phyloP scores from a whole-genome alignment of 1,140 invertebrate species.

The Drosophila watanabei region DNA sequence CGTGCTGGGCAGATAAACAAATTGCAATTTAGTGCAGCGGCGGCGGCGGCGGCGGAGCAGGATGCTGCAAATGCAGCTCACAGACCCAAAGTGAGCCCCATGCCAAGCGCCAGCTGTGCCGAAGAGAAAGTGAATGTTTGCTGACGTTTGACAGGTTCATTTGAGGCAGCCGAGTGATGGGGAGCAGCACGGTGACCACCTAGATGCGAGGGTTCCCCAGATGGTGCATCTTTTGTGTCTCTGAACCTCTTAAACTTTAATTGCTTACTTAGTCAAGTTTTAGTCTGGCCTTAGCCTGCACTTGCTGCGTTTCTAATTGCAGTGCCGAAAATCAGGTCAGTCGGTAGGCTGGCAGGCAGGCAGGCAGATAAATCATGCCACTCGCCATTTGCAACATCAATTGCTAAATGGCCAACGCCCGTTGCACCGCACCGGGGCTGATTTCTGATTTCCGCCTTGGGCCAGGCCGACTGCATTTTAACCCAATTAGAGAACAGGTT shows the following conservation, averaged over 20 bases:
- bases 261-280: neutral
- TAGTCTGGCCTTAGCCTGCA: neutral
- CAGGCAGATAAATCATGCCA: slow-evolving; percentile 66
- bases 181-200: slow-evolving; percentile 2
- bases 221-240: neutral
- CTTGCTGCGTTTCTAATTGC: slow-evolving; percentile 27
- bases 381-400: slow-evolving; percentile 49
- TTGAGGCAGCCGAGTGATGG: slow-evolving; percentile 52
- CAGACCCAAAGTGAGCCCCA: slow-evolving; percentile 23
- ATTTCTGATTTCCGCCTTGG: slow-evolving; percentile 66
- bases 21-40: slow-evolving; percentile 73
- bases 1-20: slow-evolving; percentile 74
- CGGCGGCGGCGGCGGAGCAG: slow-evolving; percentile 68
- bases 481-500: slow-evolving; percentile 83
- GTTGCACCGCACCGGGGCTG: slow-evolving; percentile 31
- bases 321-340: slow-evolving; percentile 49
- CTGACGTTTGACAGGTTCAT: slow-evolving; percentile 80
- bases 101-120: slow-evolving; percentile 65
- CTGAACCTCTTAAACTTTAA: neutral
- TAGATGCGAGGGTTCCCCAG: neutral
- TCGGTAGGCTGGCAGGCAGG: slow-evolving; percentile 51
- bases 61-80: slow-evolving; percentile 40
- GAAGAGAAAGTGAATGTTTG: slow-evolving; percentile 80
- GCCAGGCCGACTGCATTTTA: slow-evolving; percentile 76
- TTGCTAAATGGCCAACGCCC: slow-evolving; percentile 72